phyloP scores from a whole-genome alignment of 2,113 vertebrate species.

The Pteropus alecto region DNA sequence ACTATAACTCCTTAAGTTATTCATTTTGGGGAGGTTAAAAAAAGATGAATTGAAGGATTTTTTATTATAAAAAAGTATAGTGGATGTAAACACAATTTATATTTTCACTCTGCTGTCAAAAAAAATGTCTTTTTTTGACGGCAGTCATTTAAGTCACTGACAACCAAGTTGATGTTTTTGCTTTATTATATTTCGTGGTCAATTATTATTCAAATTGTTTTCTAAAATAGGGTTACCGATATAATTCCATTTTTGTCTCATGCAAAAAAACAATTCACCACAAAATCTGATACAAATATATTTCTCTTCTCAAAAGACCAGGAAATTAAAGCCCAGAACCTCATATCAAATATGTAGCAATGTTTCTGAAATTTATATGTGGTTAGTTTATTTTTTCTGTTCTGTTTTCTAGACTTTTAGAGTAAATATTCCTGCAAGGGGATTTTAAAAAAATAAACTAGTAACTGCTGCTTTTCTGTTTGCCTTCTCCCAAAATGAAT shows the following conservation, averaged over 20 bases:
- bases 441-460: slow-evolving; percentile 49
- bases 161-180: not conserved
- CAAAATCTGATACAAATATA: slow-evolving; percentile 44
- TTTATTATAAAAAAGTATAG: not conserved
- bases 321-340: not conserved
- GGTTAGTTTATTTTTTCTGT: slow-evolving; percentile 26
- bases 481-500: not conserved
- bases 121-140: not conserved
- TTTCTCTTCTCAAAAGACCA: slow-evolving; percentile 21
- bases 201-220: slow-evolving; percentile 42
- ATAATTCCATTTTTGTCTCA: not conserved
- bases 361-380: slow-evolving; percentile 32
- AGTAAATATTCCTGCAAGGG: not conserved
- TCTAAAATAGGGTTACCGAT: not conserved
- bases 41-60: not conserved
- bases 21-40: not conserved
- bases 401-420: slow-evolving; percentile 18
- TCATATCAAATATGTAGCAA: not conserved
- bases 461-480: not conserved
- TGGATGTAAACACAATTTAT: not conserved
- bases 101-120: slow-evolving; percentile 31
- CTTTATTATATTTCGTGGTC: slow-evolving; percentile 45
- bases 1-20: not conserved
- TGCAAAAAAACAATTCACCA: not conserved
- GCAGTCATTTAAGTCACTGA: not conserved